Evolutionary conservation across 2,797 vertebrate species (phyloP), one percentile per base, ranked within the genome.

Genomic region (Bovichtus variegatus): DNA sequence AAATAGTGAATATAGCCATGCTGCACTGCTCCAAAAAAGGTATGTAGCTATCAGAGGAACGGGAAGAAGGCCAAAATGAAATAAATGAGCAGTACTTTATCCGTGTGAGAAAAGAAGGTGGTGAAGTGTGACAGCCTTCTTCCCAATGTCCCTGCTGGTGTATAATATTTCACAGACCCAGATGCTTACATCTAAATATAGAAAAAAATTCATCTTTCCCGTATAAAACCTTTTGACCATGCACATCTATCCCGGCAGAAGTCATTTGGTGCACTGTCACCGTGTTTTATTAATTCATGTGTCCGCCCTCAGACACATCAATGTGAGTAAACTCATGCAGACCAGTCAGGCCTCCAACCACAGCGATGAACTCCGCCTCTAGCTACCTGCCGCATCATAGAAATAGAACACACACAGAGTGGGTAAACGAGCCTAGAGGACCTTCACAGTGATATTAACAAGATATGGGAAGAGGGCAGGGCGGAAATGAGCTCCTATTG

Each of bases 391-490:
- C 21, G 25, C 67, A 50, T 34, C 18, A 31, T 51, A 36, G 51
- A 71, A 70, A 70, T 18, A 64, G 36, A 57, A 50, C 60, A n/a
- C 60, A n/a, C 19, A 55, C 6, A 72, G 40, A 73, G 44, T 0
- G 2, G 4, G 13, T 23, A 34, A 27, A 25, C 5, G 6, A 70
- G 43, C 11, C 29, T 5, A 31, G 15, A 36, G 16, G 2, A 44
- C 38, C 2, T 0, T 29, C 44, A 49, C 4, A 23, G 23, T 31
- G 34, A 50, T 7, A 40, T 40, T 16, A 50, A 70, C 21, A 15
- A n/a, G 29, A 0, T 2, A n/a, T n/a, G n/a, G 31, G 31, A 31
- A 10, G 5, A 9, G 41, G 2, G 3, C 8, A 0, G 34, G 23
- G 57, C 7, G 5, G 5, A 43, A 21, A 18, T n/a, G 0, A 31